A percentile compares a stretch with the other conserved stretches of the same genome.
Evolutionary conservation across 2,113 vertebrate species (phyloP).

Genomic region (Psittacula cyanocephala): DNA sequence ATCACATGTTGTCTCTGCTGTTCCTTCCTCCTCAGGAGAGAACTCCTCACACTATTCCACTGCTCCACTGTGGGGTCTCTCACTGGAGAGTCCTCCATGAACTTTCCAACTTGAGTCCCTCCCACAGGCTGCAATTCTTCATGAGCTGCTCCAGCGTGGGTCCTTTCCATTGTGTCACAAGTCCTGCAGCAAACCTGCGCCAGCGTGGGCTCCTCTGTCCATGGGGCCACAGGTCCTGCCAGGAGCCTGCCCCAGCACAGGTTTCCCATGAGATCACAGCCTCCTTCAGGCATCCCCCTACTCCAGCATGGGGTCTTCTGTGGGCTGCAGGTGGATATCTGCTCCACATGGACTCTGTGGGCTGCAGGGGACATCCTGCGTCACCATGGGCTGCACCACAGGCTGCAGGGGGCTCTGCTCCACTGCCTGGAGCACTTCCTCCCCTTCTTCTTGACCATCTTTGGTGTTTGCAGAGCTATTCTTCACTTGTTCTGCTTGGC

Average conservation of each 20-base stretch:
- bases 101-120: neutral
- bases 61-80: fast-evolving
- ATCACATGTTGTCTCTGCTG: fast-evolving
- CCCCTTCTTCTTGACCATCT: neutral
- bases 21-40: neutral
- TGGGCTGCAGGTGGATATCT: neutral
- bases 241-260: neutral
- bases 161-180: neutral
- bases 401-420: neutral
- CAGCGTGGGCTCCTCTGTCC: neutral
- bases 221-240: neutral
- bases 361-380: neutral
- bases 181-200: neutral
- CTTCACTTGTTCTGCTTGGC: neutral
- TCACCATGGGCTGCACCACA: neutral
- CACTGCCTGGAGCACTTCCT: neutral
- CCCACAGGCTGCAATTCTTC: neutral
- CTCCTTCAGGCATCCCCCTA: neutral
- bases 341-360: neutral
- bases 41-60: neutral
- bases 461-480: neutral
- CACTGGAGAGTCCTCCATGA: neutral
- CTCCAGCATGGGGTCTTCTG: neutral
- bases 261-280: neutral
- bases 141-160: neutral